Evolutionary conservation across 2,797 vertebrate species (phyloP).

Genomic region (Malurus leucopterus): DNA sequence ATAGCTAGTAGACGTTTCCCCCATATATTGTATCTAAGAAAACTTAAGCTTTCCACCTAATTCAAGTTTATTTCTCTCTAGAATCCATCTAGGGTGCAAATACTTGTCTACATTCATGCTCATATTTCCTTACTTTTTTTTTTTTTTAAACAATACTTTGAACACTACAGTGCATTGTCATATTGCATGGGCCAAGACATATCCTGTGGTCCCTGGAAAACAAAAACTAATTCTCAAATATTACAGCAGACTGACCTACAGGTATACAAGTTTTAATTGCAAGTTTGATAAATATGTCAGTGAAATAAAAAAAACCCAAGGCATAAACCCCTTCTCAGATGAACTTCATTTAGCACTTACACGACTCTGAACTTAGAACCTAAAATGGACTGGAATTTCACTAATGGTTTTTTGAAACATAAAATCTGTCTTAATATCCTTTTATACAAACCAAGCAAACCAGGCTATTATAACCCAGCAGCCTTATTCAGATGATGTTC

Average conservation of each 20-base stretch:
- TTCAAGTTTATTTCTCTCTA: neutral
- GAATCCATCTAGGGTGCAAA: neutral
- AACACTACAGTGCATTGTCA: neutral
- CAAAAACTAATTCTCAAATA: neutral
- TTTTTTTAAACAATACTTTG: neutral
- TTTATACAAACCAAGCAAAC: neutral
- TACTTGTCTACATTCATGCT: neutral
- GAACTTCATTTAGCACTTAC: neutral
- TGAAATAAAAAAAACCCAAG: neutral
- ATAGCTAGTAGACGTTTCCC: neutral
- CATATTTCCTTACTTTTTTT: neutral
- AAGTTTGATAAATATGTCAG: neutral
- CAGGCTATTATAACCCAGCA: slow-evolving; percentile 2
- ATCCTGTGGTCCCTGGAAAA: neutral
- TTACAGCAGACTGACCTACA: neutral
- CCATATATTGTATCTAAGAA: neutral
- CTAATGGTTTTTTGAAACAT: slow-evolving; percentile 27
- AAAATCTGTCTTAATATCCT: neutral
- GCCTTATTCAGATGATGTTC: slow-evolving; percentile 11
- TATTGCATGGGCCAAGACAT: neutral
- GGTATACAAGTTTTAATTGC: neutral
- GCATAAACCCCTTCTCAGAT: neutral
- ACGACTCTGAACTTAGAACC: neutral
- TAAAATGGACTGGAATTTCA: neutral
- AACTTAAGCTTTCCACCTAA: neutral